Conservation (phyloP, 2,888 invertebrate genomes). For the Lycocerus yunnanus region DNA sequence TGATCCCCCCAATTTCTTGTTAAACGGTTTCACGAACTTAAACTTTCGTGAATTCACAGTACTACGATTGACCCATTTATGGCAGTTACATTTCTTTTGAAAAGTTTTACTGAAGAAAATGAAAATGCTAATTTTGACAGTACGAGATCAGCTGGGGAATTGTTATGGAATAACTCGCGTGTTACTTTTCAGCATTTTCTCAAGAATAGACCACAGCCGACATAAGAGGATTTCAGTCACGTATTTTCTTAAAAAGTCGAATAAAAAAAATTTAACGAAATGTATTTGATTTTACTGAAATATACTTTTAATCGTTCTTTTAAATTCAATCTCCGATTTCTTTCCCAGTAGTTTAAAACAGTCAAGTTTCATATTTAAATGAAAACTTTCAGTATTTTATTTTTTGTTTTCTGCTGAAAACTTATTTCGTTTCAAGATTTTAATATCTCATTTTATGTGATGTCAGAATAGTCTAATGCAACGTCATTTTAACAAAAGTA, state of each 20-base stretch:
- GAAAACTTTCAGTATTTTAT: not conserved
- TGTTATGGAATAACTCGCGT: conserved; percentile 2
- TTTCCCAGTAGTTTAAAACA: not conserved
- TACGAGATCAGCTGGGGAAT: conserved; percentile 9
- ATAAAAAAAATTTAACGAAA: not conserved
- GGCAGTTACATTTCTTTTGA: not conserved
- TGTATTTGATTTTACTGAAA: not conserved
- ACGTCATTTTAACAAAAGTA: not conserved
- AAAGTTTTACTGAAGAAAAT: not conserved
- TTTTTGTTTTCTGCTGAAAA: not conserved
- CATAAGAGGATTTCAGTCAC: not conserved
- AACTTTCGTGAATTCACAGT: not conserved
- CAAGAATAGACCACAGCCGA: not conserved
- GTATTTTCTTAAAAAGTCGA: not conserved
- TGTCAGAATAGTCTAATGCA: not conserved
- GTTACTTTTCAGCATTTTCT: conserved; percentile 6
- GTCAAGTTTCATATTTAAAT: not conserved
- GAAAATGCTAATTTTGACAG: conserved; percentile 15
- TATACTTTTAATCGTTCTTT: not conserved
- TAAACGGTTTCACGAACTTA: not conserved
- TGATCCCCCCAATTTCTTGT: not conserved
- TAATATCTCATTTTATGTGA: not conserved
- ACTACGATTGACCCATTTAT: not conserved
- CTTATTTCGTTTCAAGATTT: not conserved
- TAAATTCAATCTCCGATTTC: not conserved